Percentiles rank a stretch among this genome's conserved stretches.
phyloP scores from a whole-genome alignment of 2,888 invertebrate genomes.

The Oscheius sp. region DNA sequence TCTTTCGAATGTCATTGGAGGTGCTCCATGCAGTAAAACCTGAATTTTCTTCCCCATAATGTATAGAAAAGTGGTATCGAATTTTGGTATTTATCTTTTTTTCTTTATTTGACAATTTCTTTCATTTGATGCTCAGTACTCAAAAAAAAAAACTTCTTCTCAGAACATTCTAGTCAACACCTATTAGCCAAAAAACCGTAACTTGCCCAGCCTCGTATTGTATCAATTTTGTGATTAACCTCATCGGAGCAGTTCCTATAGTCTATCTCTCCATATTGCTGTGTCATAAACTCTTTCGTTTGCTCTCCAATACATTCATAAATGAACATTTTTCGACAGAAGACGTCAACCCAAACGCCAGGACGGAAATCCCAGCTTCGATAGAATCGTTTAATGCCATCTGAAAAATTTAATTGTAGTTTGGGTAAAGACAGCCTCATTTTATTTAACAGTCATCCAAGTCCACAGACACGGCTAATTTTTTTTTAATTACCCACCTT shows the following conservation, averaged over 20 bases:
- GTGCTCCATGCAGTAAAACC: constrained; percentile 31
- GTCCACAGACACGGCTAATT: not conserved
- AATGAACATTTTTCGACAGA: constrained; percentile 49
- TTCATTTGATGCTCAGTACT: too few species aligned
- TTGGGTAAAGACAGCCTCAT: too few species aligned
- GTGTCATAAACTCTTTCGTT: constrained; percentile 47
- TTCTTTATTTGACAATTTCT: too few species aligned
- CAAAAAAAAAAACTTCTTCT: not conserved
- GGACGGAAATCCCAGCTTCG: constrained; percentile 56
- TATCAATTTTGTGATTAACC: constrained; percentile 15
- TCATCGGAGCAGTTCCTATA: constrained; percentile 45
- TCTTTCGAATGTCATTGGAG: constrained; percentile 28
- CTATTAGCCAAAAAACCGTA: not conserved
- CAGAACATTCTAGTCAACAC: not conserved
- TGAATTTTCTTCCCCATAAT: too few species aligned
- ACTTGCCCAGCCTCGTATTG: not conserved
- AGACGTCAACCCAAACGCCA: constrained; percentile 54
- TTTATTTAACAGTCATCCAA: too few species aligned
- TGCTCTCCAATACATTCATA: constrained; percentile 49
- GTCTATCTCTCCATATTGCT: constrained; percentile 52
- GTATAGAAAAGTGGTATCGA: not conserved
- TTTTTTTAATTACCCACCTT: constrained; percentile 5
- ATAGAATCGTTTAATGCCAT: constrained; percentile 42
- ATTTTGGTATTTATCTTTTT: too few species aligned
- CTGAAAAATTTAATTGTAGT: constrained; percentile 1